phyloP scores from a whole-genome alignment of 1,140 invertebrate species.

The Brachionus calyciflorus region DNA sequence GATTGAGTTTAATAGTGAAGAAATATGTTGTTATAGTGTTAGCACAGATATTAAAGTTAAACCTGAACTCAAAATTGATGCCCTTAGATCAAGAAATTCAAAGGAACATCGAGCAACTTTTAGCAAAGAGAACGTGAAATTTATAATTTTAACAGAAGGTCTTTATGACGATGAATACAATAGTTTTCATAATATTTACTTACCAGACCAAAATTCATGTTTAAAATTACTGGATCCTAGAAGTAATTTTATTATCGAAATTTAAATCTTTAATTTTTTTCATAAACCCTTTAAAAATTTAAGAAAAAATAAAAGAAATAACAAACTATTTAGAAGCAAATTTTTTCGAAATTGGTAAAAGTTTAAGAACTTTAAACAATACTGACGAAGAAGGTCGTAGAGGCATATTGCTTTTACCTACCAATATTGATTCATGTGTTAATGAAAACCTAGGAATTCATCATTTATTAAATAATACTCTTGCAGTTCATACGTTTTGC shows the following conservation, averaged over 20 bases:
- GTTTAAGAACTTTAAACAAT: background rate
- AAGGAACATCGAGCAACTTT: background rate
- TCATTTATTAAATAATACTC: background rate
- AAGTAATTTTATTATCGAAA: background rate
- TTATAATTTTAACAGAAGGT: background rate
- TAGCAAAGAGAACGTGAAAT: too few relatives aligned
- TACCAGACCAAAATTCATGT: background rate
- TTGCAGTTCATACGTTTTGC: slow-evolving; percentile 10
- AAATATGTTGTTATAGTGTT: slow-evolving; percentile 14
- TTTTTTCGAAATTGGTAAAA: background rate
- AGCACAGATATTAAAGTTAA: background rate
- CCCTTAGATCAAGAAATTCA: background rate
- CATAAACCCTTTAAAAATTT: background rate
- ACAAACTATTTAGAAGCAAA: background rate
- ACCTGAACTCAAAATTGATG: slow-evolving; percentile 28
- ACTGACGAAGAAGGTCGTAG: background rate
- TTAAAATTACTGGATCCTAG: background rate
- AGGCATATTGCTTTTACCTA: background rate
- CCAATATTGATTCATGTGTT: background rate
- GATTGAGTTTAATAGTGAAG: background rate
- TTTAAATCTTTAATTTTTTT: background rate
- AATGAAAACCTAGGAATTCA: slow-evolving; percentile 4
- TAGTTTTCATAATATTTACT: background rate
- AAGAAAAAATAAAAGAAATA: background rate
- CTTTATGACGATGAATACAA: background rate